These are phyloP conservation scores for Paracentrotus lividus DNA, from an alignment of 53 echinoderm and acorn worm genomes.

Conservation along the genomic window DNA sequence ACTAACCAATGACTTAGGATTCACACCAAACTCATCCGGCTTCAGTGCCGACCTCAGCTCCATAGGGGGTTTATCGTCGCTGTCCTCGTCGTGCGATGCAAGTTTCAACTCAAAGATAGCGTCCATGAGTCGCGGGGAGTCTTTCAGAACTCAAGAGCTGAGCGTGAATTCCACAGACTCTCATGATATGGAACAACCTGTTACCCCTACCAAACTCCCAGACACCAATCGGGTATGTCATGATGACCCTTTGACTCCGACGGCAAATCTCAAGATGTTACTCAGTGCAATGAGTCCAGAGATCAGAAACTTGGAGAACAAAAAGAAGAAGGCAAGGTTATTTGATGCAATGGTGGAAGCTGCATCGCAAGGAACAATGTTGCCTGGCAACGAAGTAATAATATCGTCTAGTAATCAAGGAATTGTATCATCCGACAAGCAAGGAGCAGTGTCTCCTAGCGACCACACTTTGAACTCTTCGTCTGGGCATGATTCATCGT, in stretches of 20 bases:
- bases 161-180: background rate
- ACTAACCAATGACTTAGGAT: constrained; percentile 36
- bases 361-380: constrained; percentile 66
- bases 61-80: constrained; percentile 42
- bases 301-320: constrained; percentile 87
- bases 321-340: constrained; percentile 79
- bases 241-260: constrained; percentile 86
- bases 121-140: background rate
- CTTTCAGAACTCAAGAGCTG: background rate
- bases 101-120: constrained; percentile 21
- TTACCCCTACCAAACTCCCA: constrained; percentile 79
- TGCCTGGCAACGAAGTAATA: background rate
- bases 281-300: constrained; percentile 87
- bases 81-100: background rate
- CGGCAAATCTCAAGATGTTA: constrained; percentile 93
- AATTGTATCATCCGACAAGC: background rate
- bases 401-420: background rate
- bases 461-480: background rate
- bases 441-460: background rate
- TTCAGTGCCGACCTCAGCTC: constrained; percentile 38
- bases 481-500: constrained; percentile 14
- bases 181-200: constrained; percentile 25
- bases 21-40: constrained; percentile 31
- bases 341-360: constrained; percentile 80
- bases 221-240: constrained; percentile 26